Conservation (phyloP, 2,113 vertebrate species). For the Salvator merianae region DNA sequence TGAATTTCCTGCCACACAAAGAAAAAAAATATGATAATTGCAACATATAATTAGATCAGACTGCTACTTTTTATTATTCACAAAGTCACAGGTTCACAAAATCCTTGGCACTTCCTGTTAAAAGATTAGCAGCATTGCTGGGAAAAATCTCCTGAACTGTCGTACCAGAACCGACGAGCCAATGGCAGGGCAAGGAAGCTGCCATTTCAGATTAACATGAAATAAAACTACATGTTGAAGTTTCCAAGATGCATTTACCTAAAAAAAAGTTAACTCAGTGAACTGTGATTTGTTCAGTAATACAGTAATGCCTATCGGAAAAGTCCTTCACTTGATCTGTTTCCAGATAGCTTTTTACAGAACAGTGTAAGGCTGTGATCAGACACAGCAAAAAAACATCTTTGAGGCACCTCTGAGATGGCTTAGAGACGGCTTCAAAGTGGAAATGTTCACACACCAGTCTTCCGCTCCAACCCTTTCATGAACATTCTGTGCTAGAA, state of each 20-base stretch:
- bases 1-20: constrained; percentile 14
- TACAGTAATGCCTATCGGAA: not conserved
- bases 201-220: not conserved
- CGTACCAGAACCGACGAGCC: not conserved
- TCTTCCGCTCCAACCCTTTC: too few relatives aligned
- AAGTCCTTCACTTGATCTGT: not conserved
- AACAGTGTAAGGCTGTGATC: not conserved
- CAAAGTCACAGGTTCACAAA: not conserved
- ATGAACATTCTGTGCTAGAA: too few relatives aligned
- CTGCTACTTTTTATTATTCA: not conserved
- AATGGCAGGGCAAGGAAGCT: not conserved
- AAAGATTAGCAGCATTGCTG: not conserved
- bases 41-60: constrained; percentile 26
- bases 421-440: too few relatives aligned
- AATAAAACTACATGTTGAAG: too few relatives aligned
- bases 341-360: not conserved
- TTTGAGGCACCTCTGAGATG: too few relatives aligned
- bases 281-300: not conserved
- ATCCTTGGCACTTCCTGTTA: not conserved
- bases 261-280: not conserved
- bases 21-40: not conserved
- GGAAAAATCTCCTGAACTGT: not conserved
- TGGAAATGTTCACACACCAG: too few relatives aligned
- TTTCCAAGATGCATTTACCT: not conserved
- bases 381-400: too few relatives aligned